These are phyloP conservation scores for Asbolus verrucosus DNA, from an alignment of 1,140 invertebrate genomes.

Conservation along the genomic window DNA sequence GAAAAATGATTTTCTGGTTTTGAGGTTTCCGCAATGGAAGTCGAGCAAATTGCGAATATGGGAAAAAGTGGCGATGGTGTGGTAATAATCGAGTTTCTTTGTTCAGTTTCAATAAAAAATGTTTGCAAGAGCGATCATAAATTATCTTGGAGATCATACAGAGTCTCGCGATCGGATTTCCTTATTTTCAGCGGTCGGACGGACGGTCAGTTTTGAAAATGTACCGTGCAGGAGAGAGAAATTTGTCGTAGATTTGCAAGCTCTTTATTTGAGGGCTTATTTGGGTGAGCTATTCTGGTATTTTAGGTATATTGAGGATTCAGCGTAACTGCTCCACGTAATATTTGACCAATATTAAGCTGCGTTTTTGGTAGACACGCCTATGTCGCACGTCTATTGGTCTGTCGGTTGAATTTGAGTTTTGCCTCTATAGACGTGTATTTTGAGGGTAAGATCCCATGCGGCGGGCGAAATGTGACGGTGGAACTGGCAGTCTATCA, in stretches of 20 bases:
- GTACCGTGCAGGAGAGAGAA: conserved; percentile 7
- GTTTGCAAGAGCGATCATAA: too few relatives aligned
- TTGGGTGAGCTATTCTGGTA: conserved; percentile 25
- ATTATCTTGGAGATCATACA: too few relatives aligned
- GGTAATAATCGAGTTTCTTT: too few relatives aligned
- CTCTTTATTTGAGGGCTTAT: conserved; percentile 13
- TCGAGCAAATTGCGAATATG: too few relatives aligned
- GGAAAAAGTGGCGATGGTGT: too few relatives aligned
- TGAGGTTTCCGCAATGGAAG: too few relatives aligned
- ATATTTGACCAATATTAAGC: conserved; percentile 59
- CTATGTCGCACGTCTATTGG: conserved; percentile 56
- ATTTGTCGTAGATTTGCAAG: conserved; percentile 20
- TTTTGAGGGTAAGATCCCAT: conserved; percentile 29
- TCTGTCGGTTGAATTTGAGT: background rate
- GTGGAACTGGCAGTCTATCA: conserved; percentile 35
- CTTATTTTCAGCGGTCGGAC: too few relatives aligned
- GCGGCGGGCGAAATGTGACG: conserved; percentile 21
- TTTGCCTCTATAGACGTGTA: conserved; percentile 41
- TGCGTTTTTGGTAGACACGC: conserved; percentile 60
- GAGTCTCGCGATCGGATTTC: too few relatives aligned
- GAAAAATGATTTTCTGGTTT: too few relatives aligned
- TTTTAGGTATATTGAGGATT: conserved; percentile 25
- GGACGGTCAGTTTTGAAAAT: conserved; percentile 38
- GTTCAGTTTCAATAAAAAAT: too few relatives aligned
- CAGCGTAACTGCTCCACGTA: conserved; percentile 14